These are phyloP conservation scores for Australoheros facetus DNA, from an alignment of 2,797 vertebrate species.

Conservation along the genomic window DNA sequence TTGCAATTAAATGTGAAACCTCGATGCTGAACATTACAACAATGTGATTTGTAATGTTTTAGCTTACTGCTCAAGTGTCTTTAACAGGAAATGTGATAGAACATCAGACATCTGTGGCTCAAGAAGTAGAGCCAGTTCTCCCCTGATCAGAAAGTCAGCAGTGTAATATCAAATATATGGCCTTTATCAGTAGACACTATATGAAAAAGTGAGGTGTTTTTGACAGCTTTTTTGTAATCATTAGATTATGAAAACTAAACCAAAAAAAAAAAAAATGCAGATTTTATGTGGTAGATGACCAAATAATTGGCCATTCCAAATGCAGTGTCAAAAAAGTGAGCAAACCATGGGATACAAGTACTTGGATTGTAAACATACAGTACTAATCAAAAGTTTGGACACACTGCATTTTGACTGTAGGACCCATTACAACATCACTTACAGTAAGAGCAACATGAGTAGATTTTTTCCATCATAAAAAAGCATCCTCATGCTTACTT, in stretches of 20 bases:
- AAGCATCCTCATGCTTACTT: not conserved
- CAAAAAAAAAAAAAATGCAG: not conserved
- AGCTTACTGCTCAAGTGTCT: not conserved
- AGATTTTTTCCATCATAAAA: constrained; percentile 46
- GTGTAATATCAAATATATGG: not conserved
- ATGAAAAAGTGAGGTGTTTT: not conserved
- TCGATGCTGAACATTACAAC: not conserved
- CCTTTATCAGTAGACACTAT: not conserved
- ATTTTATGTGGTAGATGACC: not conserved
- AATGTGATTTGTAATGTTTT: not conserved
- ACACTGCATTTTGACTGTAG: not conserved
- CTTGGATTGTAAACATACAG: not conserved
- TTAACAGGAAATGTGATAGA: not conserved
- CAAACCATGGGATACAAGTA: not conserved
- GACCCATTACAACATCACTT: not conserved
- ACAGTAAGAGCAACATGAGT: not conserved
- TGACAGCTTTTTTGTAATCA: not conserved
- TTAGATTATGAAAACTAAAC: not conserved
- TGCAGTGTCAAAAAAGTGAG: not conserved
- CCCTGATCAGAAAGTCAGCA: not conserved
- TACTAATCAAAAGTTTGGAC: too few species aligned
- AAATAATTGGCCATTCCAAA: not conserved
- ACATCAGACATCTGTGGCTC: not conserved
- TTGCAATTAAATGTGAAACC: not conserved
- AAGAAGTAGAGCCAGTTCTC: not conserved